Conservation (phyloP, 2,113 vertebrate species). For the Equus quagga region DNA sequence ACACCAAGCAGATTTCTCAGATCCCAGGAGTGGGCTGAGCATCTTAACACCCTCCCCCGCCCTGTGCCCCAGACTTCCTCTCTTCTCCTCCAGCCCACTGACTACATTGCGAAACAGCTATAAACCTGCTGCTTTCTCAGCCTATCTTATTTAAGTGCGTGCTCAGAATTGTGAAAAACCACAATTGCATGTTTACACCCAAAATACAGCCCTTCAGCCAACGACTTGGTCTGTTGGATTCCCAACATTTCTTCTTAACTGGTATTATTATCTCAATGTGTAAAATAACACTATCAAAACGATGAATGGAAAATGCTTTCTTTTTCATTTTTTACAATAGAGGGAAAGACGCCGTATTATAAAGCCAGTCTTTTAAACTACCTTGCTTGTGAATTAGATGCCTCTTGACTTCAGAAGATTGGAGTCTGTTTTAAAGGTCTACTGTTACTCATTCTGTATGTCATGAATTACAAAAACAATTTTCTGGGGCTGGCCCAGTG, state of each 20-base stretch:
- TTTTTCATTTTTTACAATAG: neutral
- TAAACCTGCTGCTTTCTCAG: neutral
- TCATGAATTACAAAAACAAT: neutral
- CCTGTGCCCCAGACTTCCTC: neutral
- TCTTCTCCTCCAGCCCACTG: neutral
- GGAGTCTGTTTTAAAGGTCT: neutral
- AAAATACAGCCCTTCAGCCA: neutral
- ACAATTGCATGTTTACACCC: neutral
- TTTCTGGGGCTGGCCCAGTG: neutral
- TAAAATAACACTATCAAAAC: slow-evolving; percentile 7
- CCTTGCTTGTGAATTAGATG: neutral
- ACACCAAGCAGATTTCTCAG: neutral
- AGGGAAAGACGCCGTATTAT: neutral
- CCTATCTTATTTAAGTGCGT: neutral
- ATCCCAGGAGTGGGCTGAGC: neutral
- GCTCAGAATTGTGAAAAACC: slow-evolving; percentile 39
- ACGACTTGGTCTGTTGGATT: neutral
- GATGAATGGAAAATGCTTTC: neutral
- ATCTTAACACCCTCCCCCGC: neutral
- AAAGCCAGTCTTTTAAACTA: slow-evolving; percentile 5
- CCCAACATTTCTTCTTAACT: slow-evolving; percentile 49
- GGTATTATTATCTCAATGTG: slow-evolving; percentile 11
- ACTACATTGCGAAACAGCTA: neutral
- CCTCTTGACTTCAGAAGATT: neutral
- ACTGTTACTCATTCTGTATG: neutral